phyloP scores from a whole-genome alignment of 2,888 invertebrate genomes.

The Philhelius pedissequus region DNA sequence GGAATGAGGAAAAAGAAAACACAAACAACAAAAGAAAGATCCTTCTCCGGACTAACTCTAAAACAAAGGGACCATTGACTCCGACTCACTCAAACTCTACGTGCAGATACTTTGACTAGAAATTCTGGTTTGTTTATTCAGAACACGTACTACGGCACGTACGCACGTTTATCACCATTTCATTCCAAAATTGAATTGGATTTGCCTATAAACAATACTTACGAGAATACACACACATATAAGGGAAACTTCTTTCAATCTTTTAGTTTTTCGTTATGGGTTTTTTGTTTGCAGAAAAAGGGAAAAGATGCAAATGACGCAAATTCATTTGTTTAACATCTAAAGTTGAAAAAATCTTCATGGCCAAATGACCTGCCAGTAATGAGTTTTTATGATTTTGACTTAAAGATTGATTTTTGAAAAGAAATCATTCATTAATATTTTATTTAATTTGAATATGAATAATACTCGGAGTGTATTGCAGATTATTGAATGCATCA shows the following conservation, averaged over 20 bases:
- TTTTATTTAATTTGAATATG: too few species aligned
- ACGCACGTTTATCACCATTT: conserved; percentile 52
- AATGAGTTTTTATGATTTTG: conserved; percentile 31
- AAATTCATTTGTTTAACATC: conserved; percentile 54
- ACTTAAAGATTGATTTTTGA: too few species aligned
- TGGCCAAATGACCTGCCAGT: not conserved
- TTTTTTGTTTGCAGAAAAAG: not conserved
- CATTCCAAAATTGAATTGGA: conserved; percentile 19
- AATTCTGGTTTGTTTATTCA: conserved; percentile 16
- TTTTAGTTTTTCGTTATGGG: not conserved
- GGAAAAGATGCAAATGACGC: conserved; percentile 19
- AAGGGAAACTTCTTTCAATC: not conserved
- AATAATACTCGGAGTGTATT: too few species aligned
- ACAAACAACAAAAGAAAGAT: not conserved
- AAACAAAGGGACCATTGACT: not conserved
- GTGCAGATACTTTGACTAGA: conserved; percentile 9
- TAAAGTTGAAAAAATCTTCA: conserved; percentile 15
- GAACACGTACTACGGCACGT: conserved; percentile 42
- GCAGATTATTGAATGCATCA: too few species aligned
- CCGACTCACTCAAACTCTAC: not conserved
- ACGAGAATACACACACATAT: not conserved
- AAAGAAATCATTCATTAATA: too few species aligned
- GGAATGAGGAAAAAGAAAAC: not conserved
- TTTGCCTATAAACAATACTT: not conserved
- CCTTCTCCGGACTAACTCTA: not conserved